A percentile compares a stretch with the other conserved stretches of the same genome.
phyloP scores from a whole-genome alignment of 2,113 vertebrate genomes.

The Gambusia affinis region DNA sequence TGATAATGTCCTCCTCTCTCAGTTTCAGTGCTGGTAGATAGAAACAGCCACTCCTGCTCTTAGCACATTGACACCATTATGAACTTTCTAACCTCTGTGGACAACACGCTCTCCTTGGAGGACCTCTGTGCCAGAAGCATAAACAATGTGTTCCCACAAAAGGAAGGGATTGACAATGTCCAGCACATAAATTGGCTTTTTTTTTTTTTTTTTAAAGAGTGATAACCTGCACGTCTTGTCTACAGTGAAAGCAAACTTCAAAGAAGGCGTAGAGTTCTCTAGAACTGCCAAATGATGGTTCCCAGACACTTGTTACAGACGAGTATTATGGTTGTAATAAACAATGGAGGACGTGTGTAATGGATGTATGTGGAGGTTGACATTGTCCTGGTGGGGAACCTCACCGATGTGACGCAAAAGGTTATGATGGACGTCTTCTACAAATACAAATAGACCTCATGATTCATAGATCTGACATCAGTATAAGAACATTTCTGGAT shows the following conservation, averaged over 20 bases:
- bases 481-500: background rate
- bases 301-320: background rate
- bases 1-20: background rate
- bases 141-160: background rate
- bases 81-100: background rate
- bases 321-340: background rate
- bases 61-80: background rate
- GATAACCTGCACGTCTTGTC: background rate
- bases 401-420: background rate
- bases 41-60: background rate
- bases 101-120: background rate
- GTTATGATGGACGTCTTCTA: background rate
- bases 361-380: background rate
- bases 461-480: background rate
- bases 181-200: background rate
- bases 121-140: background rate
- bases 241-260: background rate
- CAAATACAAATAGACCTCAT: slow-evolving; percentile 1
- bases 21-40: background rate
- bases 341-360: background rate
- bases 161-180: background rate
- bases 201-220: too few relatives aligned
- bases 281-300: slow-evolving; percentile 1
- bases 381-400: background rate
- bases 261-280: background rate